phyloP scores from a whole-genome alignment of 2,888 invertebrate species.

The Megaustenia siamemsis region DNA sequence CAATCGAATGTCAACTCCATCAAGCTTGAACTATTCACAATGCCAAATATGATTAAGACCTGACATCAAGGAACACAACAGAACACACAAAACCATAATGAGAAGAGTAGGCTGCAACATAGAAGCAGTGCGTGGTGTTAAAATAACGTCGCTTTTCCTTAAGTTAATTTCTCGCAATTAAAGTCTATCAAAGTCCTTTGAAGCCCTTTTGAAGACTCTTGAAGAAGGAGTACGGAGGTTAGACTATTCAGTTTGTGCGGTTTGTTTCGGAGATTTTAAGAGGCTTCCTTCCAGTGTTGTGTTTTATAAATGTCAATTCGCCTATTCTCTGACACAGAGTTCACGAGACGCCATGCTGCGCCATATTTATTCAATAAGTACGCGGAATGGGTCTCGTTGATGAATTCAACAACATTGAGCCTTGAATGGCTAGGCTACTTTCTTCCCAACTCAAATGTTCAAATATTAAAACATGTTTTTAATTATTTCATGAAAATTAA shows the following conservation, averaged over 20 bases:
- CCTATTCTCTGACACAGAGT: not conserved
- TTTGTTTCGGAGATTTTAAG: slow-evolving; percentile 14
- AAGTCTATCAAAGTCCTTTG: not conserved
- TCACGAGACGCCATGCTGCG: no score
- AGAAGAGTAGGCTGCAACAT: not conserved
- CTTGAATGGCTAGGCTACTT: not conserved
- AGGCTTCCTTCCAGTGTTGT: not conserved
- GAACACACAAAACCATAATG: not conserved
- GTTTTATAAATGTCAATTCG: not conserved
- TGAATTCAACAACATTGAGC: not conserved
- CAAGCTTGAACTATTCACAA: not conserved
- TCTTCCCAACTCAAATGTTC: not conserved
- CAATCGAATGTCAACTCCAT: slow-evolving; percentile 2
- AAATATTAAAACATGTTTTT: no score
- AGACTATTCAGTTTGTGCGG: not conserved
- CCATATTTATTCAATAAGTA: not conserved
- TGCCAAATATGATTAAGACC: slow-evolving; percentile 7
- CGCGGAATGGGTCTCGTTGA: not conserved
- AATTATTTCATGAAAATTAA: no score
- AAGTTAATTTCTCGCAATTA: slow-evolving; percentile 14
- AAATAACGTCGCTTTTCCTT: not conserved
- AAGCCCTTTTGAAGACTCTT: not conserved
- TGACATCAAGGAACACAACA: not conserved
- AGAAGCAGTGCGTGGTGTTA: not conserved
- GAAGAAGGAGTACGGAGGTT: not conserved